Conservation (phyloP, 2,888 invertebrate species). For the Cenopis cana region DNA sequence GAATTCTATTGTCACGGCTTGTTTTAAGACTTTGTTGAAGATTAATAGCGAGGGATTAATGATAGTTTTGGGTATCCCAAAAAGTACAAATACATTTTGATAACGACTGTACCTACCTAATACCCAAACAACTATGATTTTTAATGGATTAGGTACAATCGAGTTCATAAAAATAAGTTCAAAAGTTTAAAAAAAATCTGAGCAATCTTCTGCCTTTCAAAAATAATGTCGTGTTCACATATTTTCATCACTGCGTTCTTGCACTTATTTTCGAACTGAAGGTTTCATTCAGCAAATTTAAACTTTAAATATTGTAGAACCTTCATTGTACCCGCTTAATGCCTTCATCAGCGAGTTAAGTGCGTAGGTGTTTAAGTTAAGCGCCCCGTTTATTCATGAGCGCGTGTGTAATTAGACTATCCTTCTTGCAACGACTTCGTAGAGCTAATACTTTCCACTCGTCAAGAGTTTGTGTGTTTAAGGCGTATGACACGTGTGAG, state of each 20-base stretch:
- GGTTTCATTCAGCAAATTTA: not conserved
- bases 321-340: not conserved
- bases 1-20: no score
- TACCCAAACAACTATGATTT: not conserved
- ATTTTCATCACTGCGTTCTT: no score
- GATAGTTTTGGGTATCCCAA: no score
- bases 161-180: no score
- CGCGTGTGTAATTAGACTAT: slow-evolving; percentile 19
- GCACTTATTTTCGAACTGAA: no score
- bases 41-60: no score
- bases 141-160: not conserved
- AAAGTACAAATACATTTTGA: no score
- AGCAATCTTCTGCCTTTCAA: no score
- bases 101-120: no score
- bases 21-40: no score
- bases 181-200: no score
- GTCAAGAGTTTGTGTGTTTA: slow-evolving; percentile 13
- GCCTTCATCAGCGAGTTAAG: slow-evolving; percentile 18
- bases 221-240: no score
- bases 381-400: not conserved
- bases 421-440: slow-evolving; percentile 9
- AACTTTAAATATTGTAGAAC: slow-evolving; percentile 3
- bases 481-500: not conserved
- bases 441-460: slow-evolving; percentile 8
- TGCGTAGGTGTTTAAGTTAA: slow-evolving; percentile 11